Conservation (phyloP, 2,113 vertebrate species). For the Forbesichthys papilliferus region DNA sequence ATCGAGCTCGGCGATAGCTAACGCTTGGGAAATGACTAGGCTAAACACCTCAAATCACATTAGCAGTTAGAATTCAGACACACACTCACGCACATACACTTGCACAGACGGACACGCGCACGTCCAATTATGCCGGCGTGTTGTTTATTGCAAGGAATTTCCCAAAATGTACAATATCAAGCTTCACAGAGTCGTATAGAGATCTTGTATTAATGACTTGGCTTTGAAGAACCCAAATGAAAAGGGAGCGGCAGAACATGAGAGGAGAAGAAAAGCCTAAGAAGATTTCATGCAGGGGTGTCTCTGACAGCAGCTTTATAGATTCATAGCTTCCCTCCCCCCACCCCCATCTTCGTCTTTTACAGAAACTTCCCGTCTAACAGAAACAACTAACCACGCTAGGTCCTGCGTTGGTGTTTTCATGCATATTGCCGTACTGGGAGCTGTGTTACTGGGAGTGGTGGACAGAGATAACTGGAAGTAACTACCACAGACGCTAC, state of each 20-base stretch:
- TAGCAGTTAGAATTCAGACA: neutral
- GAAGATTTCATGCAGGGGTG: slow-evolving; percentile 53
- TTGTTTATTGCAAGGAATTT: slow-evolving; percentile 16
- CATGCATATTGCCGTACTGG: slow-evolving; percentile 31
- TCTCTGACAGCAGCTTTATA: slow-evolving; percentile 48
- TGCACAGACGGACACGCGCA: neutral
- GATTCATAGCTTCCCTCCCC: slow-evolving; percentile 17
- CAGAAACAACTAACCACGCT: slow-evolving; percentile 55
- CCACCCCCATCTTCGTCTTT: slow-evolving; percentile 25
- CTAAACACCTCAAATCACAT: neutral
- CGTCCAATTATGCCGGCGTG: neutral
- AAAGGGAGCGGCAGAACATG: slow-evolving; percentile 44
- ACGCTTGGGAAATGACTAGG: slow-evolving; percentile 2
- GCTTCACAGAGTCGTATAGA: slow-evolving; percentile 23
- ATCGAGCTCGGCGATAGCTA: slow-evolving; percentile 11
- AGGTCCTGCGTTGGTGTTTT: slow-evolving; percentile 17
- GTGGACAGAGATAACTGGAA: slow-evolving; percentile 65
- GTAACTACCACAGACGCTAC: slow-evolving; percentile 44
- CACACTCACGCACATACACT: neutral
- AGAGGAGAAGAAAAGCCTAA: slow-evolving; percentile 45
- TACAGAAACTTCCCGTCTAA: slow-evolving; percentile 45
- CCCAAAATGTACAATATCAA: slow-evolving; percentile 1
- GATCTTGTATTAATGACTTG: slow-evolving; percentile 41
- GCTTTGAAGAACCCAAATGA: slow-evolving; percentile 48
- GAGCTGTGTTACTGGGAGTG: slow-evolving; percentile 57